A percentile compares a stretch with the other conserved stretches of the same genome.
Evolutionary conservation across 2,797 vertebrate genomes (phyloP).

Genomic region (Poeciliopsis turneri): DNA sequence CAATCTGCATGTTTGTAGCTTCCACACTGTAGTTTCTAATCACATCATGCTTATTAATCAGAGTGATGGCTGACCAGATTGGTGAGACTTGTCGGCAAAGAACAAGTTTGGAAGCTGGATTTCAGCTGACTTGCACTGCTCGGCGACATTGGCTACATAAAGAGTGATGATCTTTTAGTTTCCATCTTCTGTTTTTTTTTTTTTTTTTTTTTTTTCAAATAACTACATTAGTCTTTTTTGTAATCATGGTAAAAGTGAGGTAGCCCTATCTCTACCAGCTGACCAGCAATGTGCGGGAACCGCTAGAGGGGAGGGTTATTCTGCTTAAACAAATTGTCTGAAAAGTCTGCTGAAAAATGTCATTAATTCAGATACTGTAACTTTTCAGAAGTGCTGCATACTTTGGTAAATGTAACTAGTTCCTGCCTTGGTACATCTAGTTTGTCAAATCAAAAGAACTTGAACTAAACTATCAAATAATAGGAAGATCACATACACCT

Average conservation of each 20-base stretch:
- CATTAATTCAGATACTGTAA: background rate
- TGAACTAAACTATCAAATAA: background rate
- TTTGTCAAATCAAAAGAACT: background rate
- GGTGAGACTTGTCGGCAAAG: background rate
- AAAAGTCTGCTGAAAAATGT: background rate
- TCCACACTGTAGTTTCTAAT: background rate
- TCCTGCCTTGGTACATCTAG: background rate
- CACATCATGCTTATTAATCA: background rate
- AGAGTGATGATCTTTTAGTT: background rate
- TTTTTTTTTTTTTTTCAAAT: too few species aligned
- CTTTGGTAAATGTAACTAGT: background rate
- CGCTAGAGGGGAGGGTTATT: background rate
- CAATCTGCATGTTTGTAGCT: background rate
- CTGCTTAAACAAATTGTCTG: background rate
- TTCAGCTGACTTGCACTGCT: background rate
- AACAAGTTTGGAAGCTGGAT: background rate
- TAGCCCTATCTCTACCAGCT: background rate
- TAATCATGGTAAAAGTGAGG: background rate
- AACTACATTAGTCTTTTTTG: background rate
- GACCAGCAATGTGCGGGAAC: background rate
- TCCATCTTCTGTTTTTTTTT: background rate
- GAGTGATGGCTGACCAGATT: background rate
- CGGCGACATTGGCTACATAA: background rate
- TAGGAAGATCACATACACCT: background rate
- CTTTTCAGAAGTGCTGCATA: background rate